Percentiles rank a stretch among this genome's conserved stretches.
Conservation (phyloP, 2,797 vertebrate genomes). For the Podarcis siculus region DNA sequence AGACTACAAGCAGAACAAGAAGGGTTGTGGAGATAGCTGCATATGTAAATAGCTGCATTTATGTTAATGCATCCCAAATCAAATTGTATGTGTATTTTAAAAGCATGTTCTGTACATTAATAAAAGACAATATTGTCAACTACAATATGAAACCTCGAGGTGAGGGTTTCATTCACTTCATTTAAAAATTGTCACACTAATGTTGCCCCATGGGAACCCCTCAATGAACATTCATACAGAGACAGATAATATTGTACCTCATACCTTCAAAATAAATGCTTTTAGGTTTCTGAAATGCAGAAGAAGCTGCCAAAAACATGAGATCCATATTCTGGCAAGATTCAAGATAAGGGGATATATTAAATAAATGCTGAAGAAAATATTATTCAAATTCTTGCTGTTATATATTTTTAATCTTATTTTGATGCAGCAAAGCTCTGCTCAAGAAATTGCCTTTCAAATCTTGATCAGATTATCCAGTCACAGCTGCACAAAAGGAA, state of each 20-base stretch:
- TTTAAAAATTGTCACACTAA: conserved; percentile 57
- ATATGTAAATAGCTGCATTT: conserved; percentile 13
- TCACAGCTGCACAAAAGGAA: conserved; percentile 59
- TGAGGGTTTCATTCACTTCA: conserved; percentile 45
- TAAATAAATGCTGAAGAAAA: conserved; percentile 45
- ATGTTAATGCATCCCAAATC: conserved; percentile 24
- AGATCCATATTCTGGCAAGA: conserved; percentile 4
- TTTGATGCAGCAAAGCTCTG: conserved; percentile 51
- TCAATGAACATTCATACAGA: conserved; percentile 41
- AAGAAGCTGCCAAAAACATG: not conserved
- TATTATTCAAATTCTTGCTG: conserved; percentile 9
- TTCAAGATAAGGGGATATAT: conserved; percentile 52
- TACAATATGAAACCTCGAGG: conserved; percentile 18
- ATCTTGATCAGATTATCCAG: conserved; percentile 66
- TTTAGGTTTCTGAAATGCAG: not conserved
- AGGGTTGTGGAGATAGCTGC: not conserved
- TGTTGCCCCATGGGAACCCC: conserved; percentile 40
- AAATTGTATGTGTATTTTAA: conserved; percentile 14
- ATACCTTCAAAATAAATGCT: conserved; percentile 15
- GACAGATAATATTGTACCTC: conserved; percentile 24
- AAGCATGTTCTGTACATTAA: conserved; percentile 35
- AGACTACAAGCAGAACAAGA: not conserved
- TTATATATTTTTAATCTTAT: conserved; percentile 13
- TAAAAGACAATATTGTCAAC: conserved; percentile 47
- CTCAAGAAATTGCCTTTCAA: conserved; percentile 58